Conservation (phyloP, 2,113 vertebrate species). For the Cryptomyrus ogoouensis region DNA sequence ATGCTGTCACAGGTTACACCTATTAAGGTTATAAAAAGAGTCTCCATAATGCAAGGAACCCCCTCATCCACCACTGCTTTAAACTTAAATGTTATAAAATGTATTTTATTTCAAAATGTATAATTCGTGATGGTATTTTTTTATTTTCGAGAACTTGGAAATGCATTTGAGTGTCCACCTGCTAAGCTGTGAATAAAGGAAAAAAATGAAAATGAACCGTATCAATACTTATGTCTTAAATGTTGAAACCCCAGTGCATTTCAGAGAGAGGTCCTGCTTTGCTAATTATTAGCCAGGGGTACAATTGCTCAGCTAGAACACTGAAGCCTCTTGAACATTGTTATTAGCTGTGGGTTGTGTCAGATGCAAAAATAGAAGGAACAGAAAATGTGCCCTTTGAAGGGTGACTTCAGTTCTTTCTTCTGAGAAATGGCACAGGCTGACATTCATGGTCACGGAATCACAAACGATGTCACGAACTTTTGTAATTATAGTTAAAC, state of each 20-base stretch:
- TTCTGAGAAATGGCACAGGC: not conserved
- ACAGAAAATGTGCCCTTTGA: not conserved
- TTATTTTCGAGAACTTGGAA: not conserved
- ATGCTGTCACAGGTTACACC: slow-evolving; percentile 45
- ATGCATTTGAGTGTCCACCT: not conserved
- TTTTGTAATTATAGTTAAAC: not conserved
- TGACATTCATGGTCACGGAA: not conserved
- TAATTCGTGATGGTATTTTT: not conserved
- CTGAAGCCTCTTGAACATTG: not conserved
- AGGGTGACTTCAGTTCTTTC: not conserved
- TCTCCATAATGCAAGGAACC: slow-evolving; percentile 17
- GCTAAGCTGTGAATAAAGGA: not conserved
- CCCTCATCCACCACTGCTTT: not conserved
- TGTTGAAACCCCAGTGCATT: not conserved
- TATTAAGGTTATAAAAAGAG: slow-evolving; percentile 30
- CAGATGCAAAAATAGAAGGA: not conserved
- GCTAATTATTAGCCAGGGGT: slow-evolving; percentile 1
- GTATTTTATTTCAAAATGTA: not conserved
- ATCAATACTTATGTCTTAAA: not conserved
- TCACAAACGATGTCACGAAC: not conserved
- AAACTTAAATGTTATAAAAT: not conserved
- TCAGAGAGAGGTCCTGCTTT: not conserved
- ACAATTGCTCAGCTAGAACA: not conserved
- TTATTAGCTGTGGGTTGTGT: not conserved
- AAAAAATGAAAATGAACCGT: not conserved